These are phyloP conservation scores for Dichetophora obliterata DNA, from an alignment of 2,888 invertebrate genomes.

Conservation along the genomic window DNA sequence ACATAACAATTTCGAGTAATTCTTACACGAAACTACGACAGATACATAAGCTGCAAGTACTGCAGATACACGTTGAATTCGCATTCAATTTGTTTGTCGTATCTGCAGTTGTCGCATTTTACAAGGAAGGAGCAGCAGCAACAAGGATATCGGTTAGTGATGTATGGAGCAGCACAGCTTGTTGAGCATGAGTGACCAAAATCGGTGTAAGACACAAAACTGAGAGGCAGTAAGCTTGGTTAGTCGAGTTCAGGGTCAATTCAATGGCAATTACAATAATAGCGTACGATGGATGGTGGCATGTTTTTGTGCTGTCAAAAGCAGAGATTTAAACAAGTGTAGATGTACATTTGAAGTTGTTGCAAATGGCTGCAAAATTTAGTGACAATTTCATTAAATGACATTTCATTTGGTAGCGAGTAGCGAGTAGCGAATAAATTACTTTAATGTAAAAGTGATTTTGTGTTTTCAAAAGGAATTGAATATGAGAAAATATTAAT, in stretches of 20 bases:
- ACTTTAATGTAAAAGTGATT: too few species aligned
- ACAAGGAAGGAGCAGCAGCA: not conserved
- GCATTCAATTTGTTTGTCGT: not conserved
- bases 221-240: not conserved
- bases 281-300: too few species aligned
- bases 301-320: too few species aligned
- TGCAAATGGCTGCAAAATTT: too few species aligned
- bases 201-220: not conserved
- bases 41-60: not conserved
- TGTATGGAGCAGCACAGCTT: not conserved
- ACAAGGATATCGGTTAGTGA: not conserved
- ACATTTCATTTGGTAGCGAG: too few species aligned
- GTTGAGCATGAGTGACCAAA: not conserved
- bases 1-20: not conserved
- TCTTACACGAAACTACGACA: not conserved
- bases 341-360: too few species aligned
- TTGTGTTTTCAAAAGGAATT: too few species aligned
- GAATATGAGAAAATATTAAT: too few species aligned
- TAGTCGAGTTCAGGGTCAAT: constrained; percentile 2
- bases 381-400: too few species aligned
- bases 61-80: not conserved
- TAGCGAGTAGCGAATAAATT: too few species aligned
- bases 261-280: not conserved
- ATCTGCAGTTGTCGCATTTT: not conserved
- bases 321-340: too few species aligned